Evolutionary conservation across 1,140 invertebrate genomes (phyloP), one percentile per base, ranked within the genome.

Genomic region (Polypedilum pembai): DNA sequence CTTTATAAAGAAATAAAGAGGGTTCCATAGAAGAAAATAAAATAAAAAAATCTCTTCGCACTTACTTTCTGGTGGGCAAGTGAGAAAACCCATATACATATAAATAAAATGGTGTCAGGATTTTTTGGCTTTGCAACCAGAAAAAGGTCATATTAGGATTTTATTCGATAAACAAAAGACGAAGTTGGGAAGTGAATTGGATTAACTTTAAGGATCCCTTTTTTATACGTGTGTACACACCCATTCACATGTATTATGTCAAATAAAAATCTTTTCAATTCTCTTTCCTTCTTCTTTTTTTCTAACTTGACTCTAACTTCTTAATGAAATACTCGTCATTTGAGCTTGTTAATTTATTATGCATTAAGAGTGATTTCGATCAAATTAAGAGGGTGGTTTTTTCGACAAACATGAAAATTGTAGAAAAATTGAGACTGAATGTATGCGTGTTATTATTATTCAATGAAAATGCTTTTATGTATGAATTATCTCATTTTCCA

Each of bases 361-460:
- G 65, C 65, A 69, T 69, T 69, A 69, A 69, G 65, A 69, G 65
- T 69, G 65, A 69, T 69, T 69, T 20, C 18, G 4, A 69, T 69
- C 65, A 69, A 69, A 69, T 69, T 69, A 69, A 18, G 65, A 69
- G 65, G 65, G 65, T 69, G 65, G 65, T 69, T 69, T 3, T n/a
- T 20, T 69, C 65, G 5, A 33, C 24, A 33, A 33, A 33, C 24
- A 33, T 33, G 24, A 33, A 33, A 33, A 33, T 5, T 33, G 24
- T 33, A 33, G 24, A 33, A 33, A 33, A 33, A 33, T 33, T 33
- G 24, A 3, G 5, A 3, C 24, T 33, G 24, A 33, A 33, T 33
- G 24, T 33, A 33, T 33, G 24, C 24, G 24, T 33, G 24, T 33
- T 33, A 33, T 33, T 33, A 33, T 33, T 33, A 33, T 33, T 33